Base-by-base conservation (phyloP, 2,888 invertebrate species). In the Drosophila vallismaia region DNA sequence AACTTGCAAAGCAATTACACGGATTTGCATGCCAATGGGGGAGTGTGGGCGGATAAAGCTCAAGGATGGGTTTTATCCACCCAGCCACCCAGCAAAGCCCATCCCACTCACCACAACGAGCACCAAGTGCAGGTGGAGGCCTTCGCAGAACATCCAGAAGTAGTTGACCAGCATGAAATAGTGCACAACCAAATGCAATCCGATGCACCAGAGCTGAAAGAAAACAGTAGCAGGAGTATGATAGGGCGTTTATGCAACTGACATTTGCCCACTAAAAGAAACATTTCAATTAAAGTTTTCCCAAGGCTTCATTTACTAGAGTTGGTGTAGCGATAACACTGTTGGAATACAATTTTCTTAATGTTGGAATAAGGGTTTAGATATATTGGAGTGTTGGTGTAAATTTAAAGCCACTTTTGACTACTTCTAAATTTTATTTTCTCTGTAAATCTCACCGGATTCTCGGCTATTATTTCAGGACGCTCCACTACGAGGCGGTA, bases 71-170 rank as follows among this genome's bases (percentile, higher is more conserved):
- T n/a, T n/a, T n/a, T n/a, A n/a, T n/a, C n/a, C n/a, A n/a, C n/a
- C n/a, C n/a, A n/a, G 33, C 33, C 10, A 33, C 4, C 33, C 33
- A 33, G 10, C 8, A 10, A n/a, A 19, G 1, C 33, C 33, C 29
- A 29, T 29, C 29, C 12, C 10, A 91, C 92, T 92, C 90, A 93
- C 95, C 81, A 95, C 94, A 8, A 96, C 95, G 0, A 97, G 92
- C 0, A 96, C 94, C 14, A 96, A 93, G 89, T 96, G 95, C 7
- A 97, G 92, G 87, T 96, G 95, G 1, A 96, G 92, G 0, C 95
- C 95, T 89, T 96, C 96, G 87, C 95, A 95, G 89, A 96, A 96
- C 96, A 96, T 96, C 96, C 96, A 97, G 89, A 95, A 93, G 91
- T 96, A 96, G 90, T 95, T 95, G 48, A 95, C 94, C 49, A 95